Evolutionary conservation across 1,140 invertebrate species (phyloP).

Genomic region (Anagrus nilaparvatae): DNA sequence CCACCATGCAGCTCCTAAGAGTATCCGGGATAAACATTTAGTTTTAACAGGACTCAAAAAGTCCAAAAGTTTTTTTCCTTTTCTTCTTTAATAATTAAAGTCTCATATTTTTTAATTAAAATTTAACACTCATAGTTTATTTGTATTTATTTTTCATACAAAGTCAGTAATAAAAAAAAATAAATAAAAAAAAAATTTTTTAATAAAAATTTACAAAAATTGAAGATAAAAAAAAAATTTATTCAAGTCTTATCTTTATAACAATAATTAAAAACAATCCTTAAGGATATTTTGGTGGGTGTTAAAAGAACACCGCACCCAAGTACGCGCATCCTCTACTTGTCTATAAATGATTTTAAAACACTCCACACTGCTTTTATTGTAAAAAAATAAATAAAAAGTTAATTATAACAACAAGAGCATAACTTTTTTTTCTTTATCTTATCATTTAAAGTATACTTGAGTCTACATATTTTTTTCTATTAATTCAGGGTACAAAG

Average conservation of each 20-base stretch:
- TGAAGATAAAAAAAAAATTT: background rate
- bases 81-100: background rate
- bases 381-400: no score
- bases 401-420: no score
- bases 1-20: constrained; percentile 72
- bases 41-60: constrained; percentile 30
- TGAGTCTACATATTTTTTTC: no score
- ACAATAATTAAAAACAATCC: background rate
- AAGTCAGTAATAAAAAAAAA: background rate
- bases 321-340: constrained; percentile 44
- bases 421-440: no score
- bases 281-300: background rate
- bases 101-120: background rate
- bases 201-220: background rate
- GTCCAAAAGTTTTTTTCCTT: constrained; percentile 17
- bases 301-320: constrained; percentile 34
- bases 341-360: no score
- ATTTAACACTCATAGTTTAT: background rate
- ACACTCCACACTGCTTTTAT: no score
- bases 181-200: background rate
- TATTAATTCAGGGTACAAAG: no score
- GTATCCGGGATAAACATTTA: constrained; percentile 72
- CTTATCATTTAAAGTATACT: no score
- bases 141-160: background rate
- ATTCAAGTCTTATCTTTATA: background rate